Evolutionary conservation across 1,140 invertebrate genomes (phyloP).

Genomic region (Chironomus tepperi): DNA sequence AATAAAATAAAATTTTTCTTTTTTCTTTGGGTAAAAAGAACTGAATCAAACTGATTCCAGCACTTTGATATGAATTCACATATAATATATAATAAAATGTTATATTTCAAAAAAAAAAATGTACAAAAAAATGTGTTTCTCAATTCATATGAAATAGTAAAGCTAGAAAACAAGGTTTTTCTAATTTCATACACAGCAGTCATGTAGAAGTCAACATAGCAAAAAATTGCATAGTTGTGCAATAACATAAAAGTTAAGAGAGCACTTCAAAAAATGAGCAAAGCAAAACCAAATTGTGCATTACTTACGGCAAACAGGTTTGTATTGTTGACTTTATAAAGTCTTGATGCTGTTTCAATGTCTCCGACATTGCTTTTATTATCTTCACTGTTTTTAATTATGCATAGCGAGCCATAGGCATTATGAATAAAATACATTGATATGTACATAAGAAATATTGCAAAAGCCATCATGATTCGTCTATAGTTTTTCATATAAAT

Average conservation of each 20-base stretch:
- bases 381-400: background rate
- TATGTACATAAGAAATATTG: background rate
- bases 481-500: slow-evolving; percentile 11
- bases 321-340: slow-evolving; percentile 14
- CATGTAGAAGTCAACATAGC: background rate
- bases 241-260: background rate
- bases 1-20: background rate
- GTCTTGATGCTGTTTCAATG: background rate
- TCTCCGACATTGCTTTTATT: background rate
- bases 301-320: slow-evolving; percentile 11
- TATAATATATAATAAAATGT: slow-evolving; percentile 10
- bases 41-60: background rate
- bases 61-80: background rate
- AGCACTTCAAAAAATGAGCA: background rate
- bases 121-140: too few species aligned
- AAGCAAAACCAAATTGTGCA: slow-evolving; percentile 4
- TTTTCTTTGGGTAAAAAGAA: background rate
- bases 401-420: background rate
- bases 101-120: background rate
- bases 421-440: slow-evolving; percentile 8
- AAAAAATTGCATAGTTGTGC: background rate
- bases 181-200: background rate
- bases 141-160: too few species aligned
- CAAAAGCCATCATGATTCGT: background rate
- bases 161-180: too few species aligned